Percentiles rank a stretch among this genome's conserved stretches.
These are phyloP conservation scores for Caenorhabditis sp. DNA, from an alignment of 2,888 invertebrate genomes.

Conservation along the genomic window DNA sequence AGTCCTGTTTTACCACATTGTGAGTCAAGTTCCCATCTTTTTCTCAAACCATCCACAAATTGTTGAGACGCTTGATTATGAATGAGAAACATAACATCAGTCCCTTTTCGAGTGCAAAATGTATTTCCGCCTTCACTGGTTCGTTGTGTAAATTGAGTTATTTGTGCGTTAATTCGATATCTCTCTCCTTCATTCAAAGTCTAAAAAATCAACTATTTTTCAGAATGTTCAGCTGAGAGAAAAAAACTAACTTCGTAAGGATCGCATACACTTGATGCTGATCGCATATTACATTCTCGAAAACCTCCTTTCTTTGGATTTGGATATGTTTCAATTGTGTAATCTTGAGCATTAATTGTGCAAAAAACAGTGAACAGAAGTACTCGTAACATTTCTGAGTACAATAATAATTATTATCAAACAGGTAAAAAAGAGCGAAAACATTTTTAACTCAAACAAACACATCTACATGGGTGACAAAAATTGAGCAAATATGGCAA, in stretches of 20 bases:
- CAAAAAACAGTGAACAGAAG: slow-evolving; percentile 3
- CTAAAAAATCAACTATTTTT: slow-evolving; percentile 26
- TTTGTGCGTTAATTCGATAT: slow-evolving; percentile 47
- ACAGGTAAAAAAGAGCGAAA: not conserved
- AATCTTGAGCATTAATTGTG: too few species aligned
- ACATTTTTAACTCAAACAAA: not conserved
- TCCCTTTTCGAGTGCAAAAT: slow-evolving; percentile 50
- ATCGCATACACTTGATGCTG: slow-evolving; percentile 52
- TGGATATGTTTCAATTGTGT: slow-evolving; percentile 46
- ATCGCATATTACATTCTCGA: slow-evolving; percentile 47
- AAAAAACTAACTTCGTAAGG: slow-evolving; percentile 46
- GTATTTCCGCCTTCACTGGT: slow-evolving; percentile 37
- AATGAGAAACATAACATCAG: slow-evolving; percentile 48
- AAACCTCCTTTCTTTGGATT: slow-evolving; percentile 46
- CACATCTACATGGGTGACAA: not conserved
- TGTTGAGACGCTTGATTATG: slow-evolving; percentile 41
- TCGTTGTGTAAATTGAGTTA: slow-evolving; percentile 33
- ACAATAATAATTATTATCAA: slow-evolving; percentile 1
- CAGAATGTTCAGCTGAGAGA: too few species aligned
- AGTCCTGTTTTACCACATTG: slow-evolving; percentile 51
- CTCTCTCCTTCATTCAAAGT: slow-evolving; percentile 49
- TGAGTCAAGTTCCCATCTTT: slow-evolving; percentile 50
- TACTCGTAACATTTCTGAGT: not conserved
- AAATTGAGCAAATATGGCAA: not conserved
- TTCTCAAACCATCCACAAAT: slow-evolving; percentile 44